These are phyloP conservation scores for Ara ararauna DNA, from an alignment of 2,797 vertebrate species.

Conservation along the genomic window DNA sequence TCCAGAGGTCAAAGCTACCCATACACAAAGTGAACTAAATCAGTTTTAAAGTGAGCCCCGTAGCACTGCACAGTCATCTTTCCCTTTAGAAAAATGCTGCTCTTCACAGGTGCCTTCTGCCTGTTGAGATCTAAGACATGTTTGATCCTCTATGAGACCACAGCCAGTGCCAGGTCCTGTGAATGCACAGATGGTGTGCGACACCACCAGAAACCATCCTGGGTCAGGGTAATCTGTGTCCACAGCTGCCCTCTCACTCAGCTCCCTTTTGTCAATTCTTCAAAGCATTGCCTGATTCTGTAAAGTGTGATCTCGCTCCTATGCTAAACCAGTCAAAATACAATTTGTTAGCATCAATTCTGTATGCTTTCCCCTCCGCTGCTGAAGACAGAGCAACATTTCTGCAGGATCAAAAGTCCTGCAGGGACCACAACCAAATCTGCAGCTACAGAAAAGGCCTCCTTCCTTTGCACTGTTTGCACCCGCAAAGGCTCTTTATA, in stretches of 20 bases:
- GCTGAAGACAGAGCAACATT: neutral
- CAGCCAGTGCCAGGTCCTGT: neutral
- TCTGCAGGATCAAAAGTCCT: neutral
- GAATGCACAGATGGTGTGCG: neutral
- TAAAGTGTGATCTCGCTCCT: neutral
- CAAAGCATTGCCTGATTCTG: neutral
- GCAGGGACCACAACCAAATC: neutral
- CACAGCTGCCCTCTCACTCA: conserved; percentile 3
- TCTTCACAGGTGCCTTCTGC: neutral
- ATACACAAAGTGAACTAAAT: neutral
- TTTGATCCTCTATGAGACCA: neutral
- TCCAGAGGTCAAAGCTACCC: neutral
- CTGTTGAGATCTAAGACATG: neutral
- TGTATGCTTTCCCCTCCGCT: neutral
- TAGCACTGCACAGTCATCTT: neutral
- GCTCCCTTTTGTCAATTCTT: neutral
- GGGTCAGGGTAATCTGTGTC: neutral
- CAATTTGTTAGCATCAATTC: neutral
- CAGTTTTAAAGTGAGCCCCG: neutral
- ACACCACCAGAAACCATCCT: neutral
- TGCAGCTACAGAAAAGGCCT: neutral
- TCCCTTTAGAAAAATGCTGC: neutral
- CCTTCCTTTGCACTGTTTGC: neutral
- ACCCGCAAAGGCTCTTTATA: neutral
- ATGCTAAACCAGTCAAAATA: neutral